phyloP scores from a whole-genome alignment of 1,140 invertebrate genomes.

The Bombus waltoni region DNA sequence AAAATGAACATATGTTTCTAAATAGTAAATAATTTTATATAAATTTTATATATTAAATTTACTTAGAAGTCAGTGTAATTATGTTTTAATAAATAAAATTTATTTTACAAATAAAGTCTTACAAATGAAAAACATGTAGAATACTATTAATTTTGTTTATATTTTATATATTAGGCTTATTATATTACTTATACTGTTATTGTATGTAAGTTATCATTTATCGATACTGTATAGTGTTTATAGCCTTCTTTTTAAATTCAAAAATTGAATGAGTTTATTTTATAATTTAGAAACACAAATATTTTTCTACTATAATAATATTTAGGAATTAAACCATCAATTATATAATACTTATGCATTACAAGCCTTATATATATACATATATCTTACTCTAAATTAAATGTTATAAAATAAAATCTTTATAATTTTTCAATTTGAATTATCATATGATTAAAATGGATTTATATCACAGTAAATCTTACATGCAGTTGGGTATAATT shows the following conservation, averaged over 20 bases:
- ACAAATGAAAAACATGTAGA: neutral
- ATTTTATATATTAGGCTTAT: neutral
- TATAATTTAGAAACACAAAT: neutral
- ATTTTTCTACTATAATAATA: neutral
- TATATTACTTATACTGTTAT: neutral
- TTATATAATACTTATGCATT: no score
- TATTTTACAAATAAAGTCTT: neutral
- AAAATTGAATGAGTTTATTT: neutral
- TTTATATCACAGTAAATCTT: conserved; percentile 17
- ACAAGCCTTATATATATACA: no score
- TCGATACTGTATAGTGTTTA: neutral
- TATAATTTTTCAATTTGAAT: neutral
- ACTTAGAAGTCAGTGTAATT: neutral
- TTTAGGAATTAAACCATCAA: neutral
- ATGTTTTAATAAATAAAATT: neutral
- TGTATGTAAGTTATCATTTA: neutral
- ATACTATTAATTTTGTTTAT: neutral
- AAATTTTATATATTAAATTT: neutral
- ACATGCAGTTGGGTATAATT: neutral
- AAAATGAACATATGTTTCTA: no score
- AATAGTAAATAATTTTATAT: neutral
- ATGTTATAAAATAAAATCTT: no score
- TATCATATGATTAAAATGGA: neutral
- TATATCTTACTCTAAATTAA: no score
- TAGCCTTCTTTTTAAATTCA: neutral